phyloP scores from a whole-genome alignment of 2,113 vertebrate species.

The Canis aureus region DNA sequence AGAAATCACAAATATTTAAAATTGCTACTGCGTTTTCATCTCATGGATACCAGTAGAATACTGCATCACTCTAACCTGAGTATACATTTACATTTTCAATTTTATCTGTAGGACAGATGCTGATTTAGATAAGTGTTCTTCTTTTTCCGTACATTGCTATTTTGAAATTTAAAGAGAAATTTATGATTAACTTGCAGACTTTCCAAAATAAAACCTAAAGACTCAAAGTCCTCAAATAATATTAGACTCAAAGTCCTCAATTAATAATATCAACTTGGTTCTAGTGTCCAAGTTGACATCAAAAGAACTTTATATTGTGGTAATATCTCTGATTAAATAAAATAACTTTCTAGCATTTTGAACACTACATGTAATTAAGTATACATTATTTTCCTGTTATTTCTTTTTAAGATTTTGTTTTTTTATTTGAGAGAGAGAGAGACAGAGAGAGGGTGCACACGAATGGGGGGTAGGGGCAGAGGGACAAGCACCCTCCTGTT shows the following conservation, averaged over 20 bases:
- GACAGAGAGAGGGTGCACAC: background rate
- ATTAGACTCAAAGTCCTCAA: background rate
- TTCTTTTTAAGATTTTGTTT: background rate
- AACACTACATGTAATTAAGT: background rate
- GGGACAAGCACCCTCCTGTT: background rate
- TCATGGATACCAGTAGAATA: background rate
- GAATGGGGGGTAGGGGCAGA: background rate
- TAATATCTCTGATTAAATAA: background rate
- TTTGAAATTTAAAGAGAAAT: constrained; percentile 10
- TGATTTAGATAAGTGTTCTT: constrained; percentile 37
- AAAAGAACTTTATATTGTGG: background rate
- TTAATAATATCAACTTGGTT: background rate
- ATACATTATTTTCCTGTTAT: background rate
- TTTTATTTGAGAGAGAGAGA: background rate
- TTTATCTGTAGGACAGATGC: background rate
- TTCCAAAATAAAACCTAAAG: constrained; percentile 42
- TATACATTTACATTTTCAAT: constrained; percentile 59
- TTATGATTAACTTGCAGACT: background rate
- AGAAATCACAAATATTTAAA: constrained; percentile 27
- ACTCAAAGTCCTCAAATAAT: background rate
- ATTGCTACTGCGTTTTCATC: background rate
- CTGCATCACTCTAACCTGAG: background rate
- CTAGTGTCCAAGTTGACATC: background rate
- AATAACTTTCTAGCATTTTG: background rate
- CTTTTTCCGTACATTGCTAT: background rate